Conservation (phyloP, 2,888 invertebrate species). For the Eupeodes luniger region DNA sequence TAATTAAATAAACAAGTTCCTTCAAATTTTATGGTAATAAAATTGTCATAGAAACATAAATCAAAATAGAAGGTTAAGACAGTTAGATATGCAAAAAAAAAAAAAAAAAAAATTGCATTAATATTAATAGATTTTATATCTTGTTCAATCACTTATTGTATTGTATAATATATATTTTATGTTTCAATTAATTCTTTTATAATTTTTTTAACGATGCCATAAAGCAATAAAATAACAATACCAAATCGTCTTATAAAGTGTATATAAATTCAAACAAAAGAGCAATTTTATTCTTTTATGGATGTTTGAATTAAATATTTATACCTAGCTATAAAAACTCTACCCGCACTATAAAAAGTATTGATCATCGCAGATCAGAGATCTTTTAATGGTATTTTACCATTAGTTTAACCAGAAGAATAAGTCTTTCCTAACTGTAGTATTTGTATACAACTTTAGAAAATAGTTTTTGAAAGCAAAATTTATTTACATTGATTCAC, state of each 20-base stretch:
- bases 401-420: conserved; percentile 11
- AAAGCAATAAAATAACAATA: conserved; percentile 45
- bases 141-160: not conserved
- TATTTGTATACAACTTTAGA: conserved; percentile 53
- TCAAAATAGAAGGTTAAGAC: no score
- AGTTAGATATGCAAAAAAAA: no score
- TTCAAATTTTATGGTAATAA: no score
- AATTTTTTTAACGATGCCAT: conserved; percentile 45
- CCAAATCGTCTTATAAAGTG: conserved; percentile 33
- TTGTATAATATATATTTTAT: conserved; percentile 26
- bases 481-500: conserved; percentile 57
- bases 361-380: not conserved
- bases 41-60: no score
- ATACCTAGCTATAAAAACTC: conserved; percentile 43
- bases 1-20: no score
- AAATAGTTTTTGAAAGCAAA: conserved; percentile 40
- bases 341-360: conserved; percentile 21
- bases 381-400: conserved; percentile 35
- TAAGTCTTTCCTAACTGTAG: not conserved
- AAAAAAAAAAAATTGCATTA: no score
- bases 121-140: no score
- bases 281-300: not conserved
- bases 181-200: conserved; percentile 37
- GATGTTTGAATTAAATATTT: conserved; percentile 30
- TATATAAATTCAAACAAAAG: conserved; percentile 33